Conservation (phyloP, 2,888 invertebrate genomes). For the Drosophila paranaensis region DNA sequence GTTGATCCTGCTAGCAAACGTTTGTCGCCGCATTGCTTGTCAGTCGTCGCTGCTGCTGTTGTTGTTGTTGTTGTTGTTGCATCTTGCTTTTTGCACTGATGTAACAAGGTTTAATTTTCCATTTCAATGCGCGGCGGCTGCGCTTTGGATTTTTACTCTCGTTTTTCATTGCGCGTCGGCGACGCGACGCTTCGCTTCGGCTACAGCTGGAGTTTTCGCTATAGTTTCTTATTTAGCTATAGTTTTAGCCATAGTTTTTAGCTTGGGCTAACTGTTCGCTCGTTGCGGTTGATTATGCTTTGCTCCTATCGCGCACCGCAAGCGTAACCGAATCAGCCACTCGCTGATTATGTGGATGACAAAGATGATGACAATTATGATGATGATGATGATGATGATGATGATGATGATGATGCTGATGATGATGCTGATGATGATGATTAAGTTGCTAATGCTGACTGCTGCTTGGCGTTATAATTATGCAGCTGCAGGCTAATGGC, state of each 20-base stretch:
- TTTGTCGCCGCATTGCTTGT: conserved; percentile 63
- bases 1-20: conserved; percentile 64
- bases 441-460: conserved; percentile 38
- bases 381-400: conserved; percentile 38
- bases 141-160: conserved; percentile 80
- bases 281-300: conserved; percentile 81
- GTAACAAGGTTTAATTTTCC: conserved; percentile 84
- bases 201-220: conserved; percentile 36
- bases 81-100: conserved; percentile 73
- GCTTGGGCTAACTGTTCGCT: conserved; percentile 43
- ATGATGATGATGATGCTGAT: conserved; percentile 28
- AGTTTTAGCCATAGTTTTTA: conserved; percentile 31
- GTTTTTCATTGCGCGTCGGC: conserved; percentile 75
- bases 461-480: conserved; percentile 69
- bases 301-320: conserved; percentile 54
- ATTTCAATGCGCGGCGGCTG: conserved; percentile 80
- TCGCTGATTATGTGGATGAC: conserved; percentile 54
- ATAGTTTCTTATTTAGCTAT: conserved; percentile 28
- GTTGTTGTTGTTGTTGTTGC: conserved; percentile 50
- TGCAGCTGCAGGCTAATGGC: conserved; percentile 62
- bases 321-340: conserved; percentile 65
- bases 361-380: conserved; percentile 36
- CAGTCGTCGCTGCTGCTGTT: conserved; percentile 47
- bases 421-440: conserved; percentile 13
- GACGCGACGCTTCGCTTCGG: conserved; percentile 24